These are phyloP conservation scores for Drosophila eugracilis DNA, from an alignment of 1,140 invertebrate species.

Conservation along the genomic window DNA sequence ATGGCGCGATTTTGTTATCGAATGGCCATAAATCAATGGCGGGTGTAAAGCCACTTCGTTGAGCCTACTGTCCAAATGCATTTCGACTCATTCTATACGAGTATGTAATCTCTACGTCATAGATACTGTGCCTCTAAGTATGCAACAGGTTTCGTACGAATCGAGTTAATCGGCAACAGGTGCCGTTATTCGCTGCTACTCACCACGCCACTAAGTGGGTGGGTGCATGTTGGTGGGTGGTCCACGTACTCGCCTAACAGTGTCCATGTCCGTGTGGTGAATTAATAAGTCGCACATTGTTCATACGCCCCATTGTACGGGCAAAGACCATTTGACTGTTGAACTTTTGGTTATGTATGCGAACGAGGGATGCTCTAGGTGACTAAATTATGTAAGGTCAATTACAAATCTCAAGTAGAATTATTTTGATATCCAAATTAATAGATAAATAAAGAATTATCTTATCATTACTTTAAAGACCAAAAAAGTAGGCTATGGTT, in stretches of 20 bases:
- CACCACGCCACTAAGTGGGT: slow-evolving; percentile 41
- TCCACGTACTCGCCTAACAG: slow-evolving; percentile 5
- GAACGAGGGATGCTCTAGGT: background rate
- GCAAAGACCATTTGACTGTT: slow-evolving; percentile 7
- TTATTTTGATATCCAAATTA: too few relatives aligned
- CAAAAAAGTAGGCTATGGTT: background rate
- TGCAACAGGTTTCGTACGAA: slow-evolving; percentile 65
- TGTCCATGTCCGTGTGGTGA: slow-evolving; percentile 63
- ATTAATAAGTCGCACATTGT: slow-evolving; percentile 67
- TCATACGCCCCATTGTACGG: slow-evolving; percentile 65
- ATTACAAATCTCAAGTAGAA: too few relatives aligned
- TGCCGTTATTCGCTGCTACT: slow-evolving; percentile 36
- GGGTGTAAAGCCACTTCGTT: slow-evolving; percentile 6
- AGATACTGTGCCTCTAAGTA: slow-evolving; percentile 39
- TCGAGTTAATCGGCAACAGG: slow-evolving; percentile 67
- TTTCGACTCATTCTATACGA: background rate
- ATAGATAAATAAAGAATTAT: too few relatives aligned
- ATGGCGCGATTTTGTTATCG: slow-evolving; percentile 40
- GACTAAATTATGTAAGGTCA: too few relatives aligned
- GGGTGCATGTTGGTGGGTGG: slow-evolving; percentile 8
- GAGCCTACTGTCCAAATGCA: slow-evolving; percentile 27
- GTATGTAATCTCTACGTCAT: slow-evolving; percentile 49
- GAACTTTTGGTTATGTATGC: background rate
- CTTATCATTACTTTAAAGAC: too few relatives aligned
- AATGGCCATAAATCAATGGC: slow-evolving; percentile 34